Base-by-base conservation (phyloP, 2,113 vertebrate genomes). In the Syngnathus floridae region DNA sequence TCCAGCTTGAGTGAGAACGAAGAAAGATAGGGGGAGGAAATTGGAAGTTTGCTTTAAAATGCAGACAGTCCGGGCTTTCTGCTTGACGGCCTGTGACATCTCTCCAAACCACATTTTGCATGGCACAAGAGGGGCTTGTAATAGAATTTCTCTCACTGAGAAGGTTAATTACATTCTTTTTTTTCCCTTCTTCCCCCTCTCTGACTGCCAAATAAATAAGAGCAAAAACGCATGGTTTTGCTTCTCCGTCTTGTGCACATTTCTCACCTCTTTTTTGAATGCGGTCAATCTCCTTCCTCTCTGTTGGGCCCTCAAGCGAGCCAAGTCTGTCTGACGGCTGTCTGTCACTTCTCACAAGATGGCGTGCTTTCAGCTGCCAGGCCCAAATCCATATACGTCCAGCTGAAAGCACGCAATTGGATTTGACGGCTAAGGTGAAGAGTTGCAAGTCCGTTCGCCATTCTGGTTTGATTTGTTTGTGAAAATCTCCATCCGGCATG, bases 101-200 rank as follows among this genome's bases (percentile, higher is more conserved):
- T 94, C 91, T 86, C 89, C 87, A 87, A 92, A 90, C 89, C 91
- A 87, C 92, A 93, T 91, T 95, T 94, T 94, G 93, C 93, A 94
- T 94, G 92, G 93, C 90, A 94, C 92, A 93, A 89, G 90, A 94
- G 90, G 88, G 93, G 80, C 91, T 93, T 89, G 91, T 94, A 97
- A 97, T 96, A 94, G 93, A 96, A 96, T 95, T 95, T 90, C 91
- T 90, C 89, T 90, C 89, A 84, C 90, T 85, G 87, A 90, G 88
- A 92, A 95, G 93, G 95, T 97, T 98, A 97, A 99, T 98, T 96
- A 95, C 92, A 92, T 92, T 92, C 90, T 70, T 69, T 75, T 69
- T 64, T 62, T n/a, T 65, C n/a, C 61, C 43, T 12, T 0, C 11
- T 11, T 5, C 40, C 10, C 40, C 0, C 40, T 1, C 43, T 62